These are phyloP conservation scores for Frieseomelitta varia DNA, from an alignment of 1,140 invertebrate genomes.

Conservation along the genomic window DNA sequence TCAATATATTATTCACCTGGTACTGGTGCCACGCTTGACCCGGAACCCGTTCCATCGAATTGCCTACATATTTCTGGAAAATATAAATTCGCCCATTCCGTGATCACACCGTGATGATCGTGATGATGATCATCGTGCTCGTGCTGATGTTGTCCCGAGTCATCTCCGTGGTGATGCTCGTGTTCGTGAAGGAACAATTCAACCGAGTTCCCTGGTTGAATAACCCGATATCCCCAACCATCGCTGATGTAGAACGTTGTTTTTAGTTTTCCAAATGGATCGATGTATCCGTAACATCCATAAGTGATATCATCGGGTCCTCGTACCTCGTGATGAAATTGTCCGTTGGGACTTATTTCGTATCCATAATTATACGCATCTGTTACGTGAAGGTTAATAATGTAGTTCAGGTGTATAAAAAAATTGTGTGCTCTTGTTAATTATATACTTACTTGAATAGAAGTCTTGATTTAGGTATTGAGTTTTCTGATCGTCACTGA, in stretches of 20 bases:
- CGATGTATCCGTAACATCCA: slow-evolving; percentile 90
- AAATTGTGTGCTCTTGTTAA: background rate
- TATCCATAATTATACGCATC: slow-evolving; percentile 89
- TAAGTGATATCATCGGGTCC: slow-evolving; percentile 89
- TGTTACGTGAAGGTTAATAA: slow-evolving; percentile 60
- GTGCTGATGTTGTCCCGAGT: slow-evolving; percentile 68
- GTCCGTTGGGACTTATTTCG: slow-evolving; percentile 87
- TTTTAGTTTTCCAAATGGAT: slow-evolving; percentile 85
- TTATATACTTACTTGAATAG: slow-evolving; percentile 63
- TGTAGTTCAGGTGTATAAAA: background rate
- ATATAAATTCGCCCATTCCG: slow-evolving; percentile 84
- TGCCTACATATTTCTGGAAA: slow-evolving; percentile 85
- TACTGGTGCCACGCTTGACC: slow-evolving; percentile 34
- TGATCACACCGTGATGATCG: slow-evolving; percentile 82
- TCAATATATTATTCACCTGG: background rate
- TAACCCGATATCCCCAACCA: slow-evolving; percentile 88
- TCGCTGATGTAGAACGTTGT: slow-evolving; percentile 90
- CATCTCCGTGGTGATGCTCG: slow-evolving; percentile 56
- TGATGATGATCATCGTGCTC: slow-evolving; percentile 81
- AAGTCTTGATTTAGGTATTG: slow-evolving; percentile 71
- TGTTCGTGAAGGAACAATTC: slow-evolving; percentile 85
- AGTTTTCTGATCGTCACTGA: slow-evolving; percentile 69
- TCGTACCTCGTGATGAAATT: slow-evolving; percentile 90
- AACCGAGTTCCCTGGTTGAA: slow-evolving; percentile 86
- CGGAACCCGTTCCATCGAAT: slow-evolving; percentile 58